Evolutionary conservation across 2,888 invertebrate genomes (phyloP), one percentile per base, ranked within the genome.

Genomic region (Leptothorax acervorum): DNA sequence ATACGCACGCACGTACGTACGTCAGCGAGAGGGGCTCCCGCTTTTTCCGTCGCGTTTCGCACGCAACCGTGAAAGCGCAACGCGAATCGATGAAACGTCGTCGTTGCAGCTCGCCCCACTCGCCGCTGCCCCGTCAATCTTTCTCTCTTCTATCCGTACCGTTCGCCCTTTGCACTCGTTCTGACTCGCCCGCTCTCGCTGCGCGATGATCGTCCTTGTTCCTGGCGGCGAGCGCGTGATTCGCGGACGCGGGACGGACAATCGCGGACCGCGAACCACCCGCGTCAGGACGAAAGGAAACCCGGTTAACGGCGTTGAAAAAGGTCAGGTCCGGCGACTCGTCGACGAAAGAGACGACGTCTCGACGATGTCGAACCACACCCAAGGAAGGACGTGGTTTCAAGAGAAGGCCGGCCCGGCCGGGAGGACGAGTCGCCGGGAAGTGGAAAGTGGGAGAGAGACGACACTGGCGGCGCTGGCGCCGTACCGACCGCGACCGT

Each of bases 291-390:
- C 12, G 51, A 63, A n/a, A 11, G 55, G 18, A 35, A 35, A 12
- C 15, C 23, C 15, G 45, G 28, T 68, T 11, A 23, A 15, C 23
- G 31, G 23, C 65, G 71, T 31, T 73, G 85, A 75, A n/a, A 71
- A 35, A 23, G 23, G 23, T 23, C 48, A 45, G 57, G 31, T 39
- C 15, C 15, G 60, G 53, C 74, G 60, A 83, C 42, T 31, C 79
- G 42, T 76, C 78, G 68, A 75, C 78, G 84, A 62, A 71, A 85
- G 66, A 65, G 76, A 63, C 82, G 84, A 57, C 82, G 66, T 84
- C 55, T 81, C 81, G 84, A 68, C 84, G 70, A 70, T 87, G 82
- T 86, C 88, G 91, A 92, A 92, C 92, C 92, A 92, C 92, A 92
- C 92, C 92, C 92, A 81, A 92, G 91, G 88, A 86, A 87, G 87